Base-by-base conservation (phyloP, 2,888 invertebrate genomes). In the Marasmarcha lunaedactyla region DNA sequence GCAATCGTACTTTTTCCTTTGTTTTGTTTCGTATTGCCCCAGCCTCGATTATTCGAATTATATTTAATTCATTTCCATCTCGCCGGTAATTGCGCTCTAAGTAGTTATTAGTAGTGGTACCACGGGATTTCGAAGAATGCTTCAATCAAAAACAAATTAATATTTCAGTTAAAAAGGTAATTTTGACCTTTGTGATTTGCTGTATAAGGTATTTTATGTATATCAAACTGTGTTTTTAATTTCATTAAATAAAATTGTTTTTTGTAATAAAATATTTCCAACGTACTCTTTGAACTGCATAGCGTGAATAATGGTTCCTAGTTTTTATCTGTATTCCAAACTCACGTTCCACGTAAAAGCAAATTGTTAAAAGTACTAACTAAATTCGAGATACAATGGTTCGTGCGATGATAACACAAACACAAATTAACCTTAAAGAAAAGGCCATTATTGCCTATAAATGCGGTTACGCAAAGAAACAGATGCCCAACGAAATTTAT, bases 21-120 rank as follows among this genome's bases (percentile, higher is more conserved):
- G 77, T 78, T 73, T 78, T 78, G 66, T 77, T 73, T 34, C 7
- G 69, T 71, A 74, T 71, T 66, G 69, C 66, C 62, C 63, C 65
- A 62, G 63, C 55, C 71, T 70, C 79, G 78, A 81, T 81, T 83
- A 78, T 79, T 76, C 72, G 72, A 81, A 83, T 81, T 81, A 81
- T 67, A 68, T 74, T 81, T 79, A 83, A 83, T 81, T 81, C 73
- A 71, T 78, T 74, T 74, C 72, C 64, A 81, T 77, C 72, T 72
- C 68, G 61, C 67, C 58, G 59, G 67, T 74, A 72, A 76, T 74
- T 60, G 52, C 50, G 38, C 51, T 46, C 46, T 30, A 30, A 30
- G 30, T 30, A 30, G n/a, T 30, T 30, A 30, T 30, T 11, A 20
- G 20, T 20, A 5, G 7, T 20, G 51, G 48, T 46, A 39, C 44